Percentiles rank a stretch among this genome's conserved stretches.
phyloP scores from a whole-genome alignment of 2,888 invertebrate genomes.

The Andrena minutula region DNA sequence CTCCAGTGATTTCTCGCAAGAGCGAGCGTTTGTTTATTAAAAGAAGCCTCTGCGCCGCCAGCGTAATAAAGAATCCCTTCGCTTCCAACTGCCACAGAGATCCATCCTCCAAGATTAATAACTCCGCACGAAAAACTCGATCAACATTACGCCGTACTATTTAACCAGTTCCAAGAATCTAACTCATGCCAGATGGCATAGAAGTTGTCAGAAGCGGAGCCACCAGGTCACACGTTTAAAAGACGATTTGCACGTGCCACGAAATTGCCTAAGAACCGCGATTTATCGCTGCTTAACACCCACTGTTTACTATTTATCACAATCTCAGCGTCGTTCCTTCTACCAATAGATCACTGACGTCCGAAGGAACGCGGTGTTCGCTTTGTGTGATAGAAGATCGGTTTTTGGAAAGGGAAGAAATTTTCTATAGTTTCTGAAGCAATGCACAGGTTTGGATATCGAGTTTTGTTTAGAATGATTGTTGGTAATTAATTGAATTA shows the following conservation, averaged over 20 bases:
- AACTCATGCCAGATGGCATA: background rate
- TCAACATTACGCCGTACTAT: no score
- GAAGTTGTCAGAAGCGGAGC: background rate
- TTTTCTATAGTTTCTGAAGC: no score
- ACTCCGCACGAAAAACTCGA: no score
- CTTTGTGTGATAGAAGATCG: no score
- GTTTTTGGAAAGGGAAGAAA: no score
- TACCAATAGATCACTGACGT: no score
- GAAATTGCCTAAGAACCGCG: constrained; percentile 17
- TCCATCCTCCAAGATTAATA: no score
- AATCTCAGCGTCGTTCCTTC: background rate
- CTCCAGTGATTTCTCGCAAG: background rate
- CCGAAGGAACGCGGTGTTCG: no score
- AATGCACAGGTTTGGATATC: no score
- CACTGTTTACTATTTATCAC: background rate
- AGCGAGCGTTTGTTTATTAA: background rate
- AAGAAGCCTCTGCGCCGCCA: background rate
- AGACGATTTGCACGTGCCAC: constrained; percentile 20
- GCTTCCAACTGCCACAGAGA: background rate
- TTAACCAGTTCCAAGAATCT: background rate
- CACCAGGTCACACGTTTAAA: background rate
- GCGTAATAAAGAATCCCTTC: background rate
- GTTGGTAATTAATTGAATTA: no score
- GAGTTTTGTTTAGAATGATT: no score
- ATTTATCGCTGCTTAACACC: constrained; percentile 34